These are phyloP conservation scores for Anarsia innoxiella DNA, from an alignment of 2,888 invertebrate genomes.

Conservation along the genomic window DNA sequence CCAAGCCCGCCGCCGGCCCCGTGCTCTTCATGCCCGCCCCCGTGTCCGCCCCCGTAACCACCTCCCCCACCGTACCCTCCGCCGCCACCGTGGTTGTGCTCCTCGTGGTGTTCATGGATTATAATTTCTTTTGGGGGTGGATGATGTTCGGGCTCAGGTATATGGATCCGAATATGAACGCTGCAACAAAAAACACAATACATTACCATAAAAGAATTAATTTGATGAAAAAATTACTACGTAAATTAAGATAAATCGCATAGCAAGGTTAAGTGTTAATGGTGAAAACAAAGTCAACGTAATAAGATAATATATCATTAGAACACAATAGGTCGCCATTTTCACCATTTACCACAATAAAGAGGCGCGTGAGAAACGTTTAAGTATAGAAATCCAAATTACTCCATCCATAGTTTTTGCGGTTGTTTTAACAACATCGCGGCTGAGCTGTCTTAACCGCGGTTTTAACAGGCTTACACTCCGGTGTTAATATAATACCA, in stretches of 20 bases:
- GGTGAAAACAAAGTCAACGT: conserved; percentile 47
- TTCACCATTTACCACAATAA: conserved; percentile 65
- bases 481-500: neutral
- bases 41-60: conserved; percentile 19
- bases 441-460: conserved; percentile 30
- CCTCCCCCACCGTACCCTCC: conserved; percentile 22
- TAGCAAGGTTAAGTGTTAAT: conserved; percentile 39
- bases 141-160: conserved; percentile 63
- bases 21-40: conserved; percentile 19
- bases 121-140: conserved; percentile 60
- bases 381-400: conserved; percentile 65
- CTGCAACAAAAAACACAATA: conserved; percentile 53
- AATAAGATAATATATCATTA: conserved; percentile 37
- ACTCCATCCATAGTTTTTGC: conserved; percentile 49
- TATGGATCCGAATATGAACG: conserved; percentile 73
- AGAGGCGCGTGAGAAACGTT: conserved; percentile 59
- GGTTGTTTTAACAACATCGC: conserved; percentile 30
- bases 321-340: conserved; percentile 56
- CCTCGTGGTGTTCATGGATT: conserved; percentile 51
- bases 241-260: conserved; percentile 36
- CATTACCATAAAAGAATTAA: no score
- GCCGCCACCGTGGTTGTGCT: conserved; percentile 11
- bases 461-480: conserved; percentile 22
- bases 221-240: no score
- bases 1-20: conserved; percentile 22